Percentiles rank a stretch among this genome's conserved stretches.
Evolutionary conservation across 2,888 invertebrate species (phyloP).

Genomic region (Drosophila paranaensis): DNA sequence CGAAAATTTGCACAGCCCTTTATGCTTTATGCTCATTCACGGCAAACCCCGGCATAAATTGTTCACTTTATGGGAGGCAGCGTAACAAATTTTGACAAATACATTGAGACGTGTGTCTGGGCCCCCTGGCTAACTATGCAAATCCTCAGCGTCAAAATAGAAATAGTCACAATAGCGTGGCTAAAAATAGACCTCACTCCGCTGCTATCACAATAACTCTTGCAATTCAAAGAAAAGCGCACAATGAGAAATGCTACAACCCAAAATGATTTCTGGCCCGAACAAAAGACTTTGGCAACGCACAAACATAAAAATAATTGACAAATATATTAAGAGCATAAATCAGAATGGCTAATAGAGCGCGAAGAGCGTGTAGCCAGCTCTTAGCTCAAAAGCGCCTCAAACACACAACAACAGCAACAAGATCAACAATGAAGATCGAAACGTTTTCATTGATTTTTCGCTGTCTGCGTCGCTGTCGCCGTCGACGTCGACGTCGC

Average conservation of each 20-base stretch:
- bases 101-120: constrained; percentile 33
- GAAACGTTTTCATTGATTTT: constrained; percentile 74
- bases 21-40: constrained; percentile 30
- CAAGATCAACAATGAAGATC: constrained; percentile 46
- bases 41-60: constrained; percentile 60
- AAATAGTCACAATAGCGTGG: constrained; percentile 34
- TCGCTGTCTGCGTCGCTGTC: constrained; percentile 54
- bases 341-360: constrained; percentile 76
- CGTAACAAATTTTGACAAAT: constrained; percentile 74
- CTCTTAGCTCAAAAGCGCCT: constrained; percentile 43
- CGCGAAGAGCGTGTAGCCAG: constrained; percentile 65
- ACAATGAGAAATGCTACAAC: constrained; percentile 47
- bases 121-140: constrained; percentile 47
- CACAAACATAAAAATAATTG: constrained; percentile 75
- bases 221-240: constrained; percentile 40
- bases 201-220: constrained; percentile 36
- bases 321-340: constrained; percentile 80
- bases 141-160: constrained; percentile 40
- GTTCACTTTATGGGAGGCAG: constrained; percentile 56
- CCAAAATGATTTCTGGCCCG: constrained; percentile 48
- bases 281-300: constrained; percentile 67
- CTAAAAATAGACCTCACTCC: constrained; percentile 57
- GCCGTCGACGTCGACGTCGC: constrained; percentile 16
- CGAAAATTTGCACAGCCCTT: constrained; percentile 53
- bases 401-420: constrained; percentile 17